Evolutionary conservation across 2,113 vertebrate genomes (phyloP).

Genomic region (Caranx melampygus): DNA sequence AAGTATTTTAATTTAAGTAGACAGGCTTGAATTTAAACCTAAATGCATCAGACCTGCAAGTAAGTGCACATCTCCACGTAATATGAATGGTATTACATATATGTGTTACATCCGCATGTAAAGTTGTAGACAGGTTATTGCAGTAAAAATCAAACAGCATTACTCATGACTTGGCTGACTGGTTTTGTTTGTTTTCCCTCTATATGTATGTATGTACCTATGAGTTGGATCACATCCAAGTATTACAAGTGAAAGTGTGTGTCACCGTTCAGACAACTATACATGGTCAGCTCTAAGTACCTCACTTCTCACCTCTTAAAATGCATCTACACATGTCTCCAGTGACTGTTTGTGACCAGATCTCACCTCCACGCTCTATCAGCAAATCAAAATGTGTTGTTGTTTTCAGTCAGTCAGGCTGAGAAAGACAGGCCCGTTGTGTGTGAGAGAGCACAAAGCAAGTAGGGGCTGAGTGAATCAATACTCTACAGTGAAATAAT

Average conservation of each 20-base stretch:
- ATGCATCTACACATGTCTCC: no score
- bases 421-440: no score
- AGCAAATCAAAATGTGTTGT: no score
- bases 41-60: not conserved
- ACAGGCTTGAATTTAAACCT: not conserved
- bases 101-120: not conserved
- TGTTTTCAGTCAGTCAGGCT: no score
- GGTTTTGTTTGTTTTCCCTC: conserved; percentile 31
- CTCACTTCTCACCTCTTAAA: no score
- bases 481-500: no score
- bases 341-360: no score
- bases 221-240: conserved; percentile 6
- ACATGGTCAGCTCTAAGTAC: no score
- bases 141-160: conserved; percentile 13
- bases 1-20: not conserved
- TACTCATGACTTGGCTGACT: not conserved
- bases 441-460: no score
- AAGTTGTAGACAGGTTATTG: not conserved
- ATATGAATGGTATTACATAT: not conserved
- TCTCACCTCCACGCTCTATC: no score
- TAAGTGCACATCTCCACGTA: not conserved
- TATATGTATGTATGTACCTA: not conserved
- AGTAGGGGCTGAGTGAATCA: no score
- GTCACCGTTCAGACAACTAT: not conserved
- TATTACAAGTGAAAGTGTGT: conserved; percentile 1